Evolutionary conservation across 1,140 invertebrate species (phyloP), one percentile per base, ranked within the genome.

Genomic region (Copidosoma floridanum): DNA sequence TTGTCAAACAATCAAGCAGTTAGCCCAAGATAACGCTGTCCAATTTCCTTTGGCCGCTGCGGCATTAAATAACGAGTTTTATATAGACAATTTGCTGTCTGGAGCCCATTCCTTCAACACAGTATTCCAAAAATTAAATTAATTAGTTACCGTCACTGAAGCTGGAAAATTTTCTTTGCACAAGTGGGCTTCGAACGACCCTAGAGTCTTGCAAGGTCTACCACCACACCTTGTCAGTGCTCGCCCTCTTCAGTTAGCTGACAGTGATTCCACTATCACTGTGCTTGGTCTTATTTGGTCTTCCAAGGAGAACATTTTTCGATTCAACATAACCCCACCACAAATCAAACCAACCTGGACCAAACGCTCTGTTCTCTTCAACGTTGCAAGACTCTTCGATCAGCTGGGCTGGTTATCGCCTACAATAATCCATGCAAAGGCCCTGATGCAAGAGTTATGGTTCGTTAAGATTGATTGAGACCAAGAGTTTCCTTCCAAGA

Each of bases 401-500:
- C 63, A 53, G 4, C 27, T 62, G 10, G 72, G 70, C 24, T 63
- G 64, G n/a, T 21, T 72, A 5, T 43, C 61, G 10, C 73, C 72
- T 7, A 43, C 71, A 7, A 59, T 64, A 2, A 52, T 76, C 12
- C 40, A 51, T 5, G 63, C 60, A 12, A 72, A 76, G 52, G 57
- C 71, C 12, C 38, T 75, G 3, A 61, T 74, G 14, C 71, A 76
- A 60, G 57, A 64, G n/a, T n/a, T 75, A 2, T 68, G 71, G 65
- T 14, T 16, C 18, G 41, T 20, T 16, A 16, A 14, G 7, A 20
- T 18, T 18, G n/a, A n/a, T n/a, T n/a, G n/a, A n/a, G n/a, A n/a
- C n/a, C n/a, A n/a, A n/a, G n/a, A n/a, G n/a, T n/a, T n/a, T n/a
- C n/a, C n/a, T n/a, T n/a, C n/a, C n/a, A n/a, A n/a, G n/a, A n/a